These are phyloP conservation scores for Battus philenor DNA, from an alignment of 1,140 invertebrate species.

Conservation along the genomic window DNA sequence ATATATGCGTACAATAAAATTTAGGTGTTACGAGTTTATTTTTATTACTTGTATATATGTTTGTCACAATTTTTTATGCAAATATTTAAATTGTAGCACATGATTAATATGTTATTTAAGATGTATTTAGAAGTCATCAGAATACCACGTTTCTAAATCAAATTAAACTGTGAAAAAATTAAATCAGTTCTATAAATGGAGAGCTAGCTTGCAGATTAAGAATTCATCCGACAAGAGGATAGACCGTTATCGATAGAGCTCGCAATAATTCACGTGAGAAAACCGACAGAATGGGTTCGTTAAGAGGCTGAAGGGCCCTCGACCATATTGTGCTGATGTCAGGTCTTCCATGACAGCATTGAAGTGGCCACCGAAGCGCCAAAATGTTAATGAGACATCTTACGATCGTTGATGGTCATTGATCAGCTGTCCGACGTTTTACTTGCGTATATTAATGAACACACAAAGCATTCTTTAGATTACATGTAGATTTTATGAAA, in stretches of 20 bases:
- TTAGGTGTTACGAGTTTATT: too few relatives aligned
- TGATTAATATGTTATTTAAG: too few relatives aligned
- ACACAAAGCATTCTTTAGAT: neutral
- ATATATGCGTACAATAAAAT: too few relatives aligned
- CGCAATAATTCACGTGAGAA: conserved; percentile 63
- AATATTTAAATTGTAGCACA: too few relatives aligned
- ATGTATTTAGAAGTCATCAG: too few relatives aligned
- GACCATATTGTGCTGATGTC: conserved; percentile 54
- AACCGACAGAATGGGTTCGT: conserved; percentile 69
- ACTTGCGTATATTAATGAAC: conserved; percentile 13
- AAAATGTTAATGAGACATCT: conserved; percentile 61
- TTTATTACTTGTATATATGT: too few relatives aligned
- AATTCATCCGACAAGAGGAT: conserved; percentile 26
- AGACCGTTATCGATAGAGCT: conserved; percentile 26
- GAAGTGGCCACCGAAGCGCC: conserved; percentile 42
- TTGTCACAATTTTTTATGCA: too few relatives aligned
- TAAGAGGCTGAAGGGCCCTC: conserved; percentile 60
- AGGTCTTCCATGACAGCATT: conserved; percentile 35
- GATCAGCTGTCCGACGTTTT: conserved; percentile 26
- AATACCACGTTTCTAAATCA: too few relatives aligned
- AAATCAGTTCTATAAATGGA: too few relatives aligned
- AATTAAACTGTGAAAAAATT: too few relatives aligned
- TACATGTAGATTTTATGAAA: too few relatives aligned
- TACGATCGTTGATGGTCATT: conserved; percentile 32
- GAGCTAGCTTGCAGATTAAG: too few relatives aligned